Evolutionary conservation across 1,140 invertebrate genomes (phyloP), one percentile per base, ranked within the genome.

Genomic region (Pectinophora gossypiella): DNA sequence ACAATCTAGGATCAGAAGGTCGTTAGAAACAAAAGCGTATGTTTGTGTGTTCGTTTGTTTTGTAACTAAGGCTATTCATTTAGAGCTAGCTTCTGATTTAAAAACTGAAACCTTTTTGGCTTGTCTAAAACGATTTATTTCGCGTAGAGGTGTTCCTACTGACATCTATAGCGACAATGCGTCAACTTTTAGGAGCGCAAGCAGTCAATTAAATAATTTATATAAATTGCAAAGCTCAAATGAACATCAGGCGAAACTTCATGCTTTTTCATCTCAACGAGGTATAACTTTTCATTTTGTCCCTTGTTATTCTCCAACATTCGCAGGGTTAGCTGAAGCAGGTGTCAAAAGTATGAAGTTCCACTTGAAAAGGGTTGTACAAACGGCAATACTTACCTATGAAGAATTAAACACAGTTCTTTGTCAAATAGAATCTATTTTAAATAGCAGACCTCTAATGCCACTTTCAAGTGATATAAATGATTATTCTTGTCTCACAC

Each of bases 61-160:
- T n/a, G 47, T 23, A 2, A 61, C 61, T 3, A 66, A 61, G n/a
- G 64, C 69, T 2, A 40, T 75, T 13, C 68, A 78, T 38, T 36
- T 76, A 6, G 70, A 76, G 18, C 10, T 66, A 0, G 56, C 63
- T 0, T 27, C 35, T 12, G 40, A 61, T 18, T 23, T 62, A 12
- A 56, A 56, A 0, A 59, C 59, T 4, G 57, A 65, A 16, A 38
- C 46, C 2, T 84, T 86, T 56, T 36, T 85, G 3, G 60, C 64
- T 38, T 63, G 70, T 10, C 50, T 87, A 2, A 55, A 68, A 16
- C 18, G 80, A 36, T 86, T 88, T 54, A 60, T 59, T 9, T 13
- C 59, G 1, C 13, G 66, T 18, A 48, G 78, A 54, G 75, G 72
- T 18, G 44, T 50, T 9, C 60, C 66, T 0, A 18, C 7, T 0